Evolutionary conservation across 2,797 vertebrate genomes (phyloP), one percentile per base, ranked within the genome.

Genomic region (Podarcis lilfordi): DNA sequence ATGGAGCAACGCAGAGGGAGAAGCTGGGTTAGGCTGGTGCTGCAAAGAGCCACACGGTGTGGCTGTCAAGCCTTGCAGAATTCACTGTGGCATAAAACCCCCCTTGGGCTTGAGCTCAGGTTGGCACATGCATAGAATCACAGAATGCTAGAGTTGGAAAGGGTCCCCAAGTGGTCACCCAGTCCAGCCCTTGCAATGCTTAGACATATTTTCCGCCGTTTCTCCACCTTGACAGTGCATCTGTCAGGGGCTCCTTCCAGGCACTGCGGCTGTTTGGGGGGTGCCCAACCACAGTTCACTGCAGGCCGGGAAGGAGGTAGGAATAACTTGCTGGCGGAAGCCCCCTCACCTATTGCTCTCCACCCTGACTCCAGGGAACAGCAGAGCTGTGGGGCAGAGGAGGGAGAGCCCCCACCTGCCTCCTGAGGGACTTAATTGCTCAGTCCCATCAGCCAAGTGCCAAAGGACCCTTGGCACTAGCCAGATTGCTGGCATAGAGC

Each of bases 391-490:
- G n/a, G 10, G 15, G 85, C 84, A 35, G 68, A 37, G 1, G 88
- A 40, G 29, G 61, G 6, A 68, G 59, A 76, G 11, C 82, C 72
- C 64, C 83, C 25, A 59, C 86, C 82, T 91, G 82, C 10, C 10
- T 82, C 43, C 82, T 29, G 0, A 37, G 86, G 61, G 5, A 8
- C 50, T 55, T 55, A 55, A 43, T 0, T 0, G 5, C 35, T 9
- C 72, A 71, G 43, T 10, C 74, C 80, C 35, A 0, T 85, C 86
- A 17, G 45, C 69, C 13, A 9, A 0, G 0, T 7, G 43, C 21
- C 13, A 55, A 32, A 9, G 50, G 68, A 45, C 25, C 8, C 64
- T 40, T 27, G 1, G 37, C 23, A 4, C 80, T 27, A 7, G 21
- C 74, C 37, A 23, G 19, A 43, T 19, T 40, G 19, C 8, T 43